Evolutionary conservation across 2,888 invertebrate species (phyloP).

Genomic region (Melieria picta): DNA sequence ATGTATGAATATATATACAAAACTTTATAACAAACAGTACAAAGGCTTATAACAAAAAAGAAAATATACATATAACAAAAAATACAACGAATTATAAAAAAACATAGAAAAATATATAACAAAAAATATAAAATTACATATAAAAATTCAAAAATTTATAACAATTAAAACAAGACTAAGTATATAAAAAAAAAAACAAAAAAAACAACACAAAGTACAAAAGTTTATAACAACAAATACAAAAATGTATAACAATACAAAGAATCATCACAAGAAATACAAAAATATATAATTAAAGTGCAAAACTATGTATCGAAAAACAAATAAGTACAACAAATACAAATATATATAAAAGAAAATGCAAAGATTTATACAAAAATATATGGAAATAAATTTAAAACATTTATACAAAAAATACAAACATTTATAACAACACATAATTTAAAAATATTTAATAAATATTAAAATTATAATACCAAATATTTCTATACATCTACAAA

Average conservation of each 20-base stretch:
- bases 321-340: not conserved
- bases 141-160: not conserved
- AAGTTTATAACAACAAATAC: not conserved
- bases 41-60: no score
- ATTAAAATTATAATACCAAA: no score
- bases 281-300: not conserved
- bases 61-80: not conserved
- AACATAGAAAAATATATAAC: not conserved
- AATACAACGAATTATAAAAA: not conserved
- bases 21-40: no score
- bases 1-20: no score
- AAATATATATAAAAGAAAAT: no score
- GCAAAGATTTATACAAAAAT: no score
- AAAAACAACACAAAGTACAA: not conserved
- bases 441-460: no score
- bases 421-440: no score
- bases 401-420: no score
- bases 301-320: not conserved
- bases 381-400: no score
- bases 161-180: not conserved
- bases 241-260: not conserved
- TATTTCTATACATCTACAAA: no score
- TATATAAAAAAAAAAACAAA: not conserved
- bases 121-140: not conserved
- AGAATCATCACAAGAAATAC: not conserved